Evolutionary conservation across 2,888 invertebrate genomes (phyloP).

Genomic region (Melieria picta): DNA sequence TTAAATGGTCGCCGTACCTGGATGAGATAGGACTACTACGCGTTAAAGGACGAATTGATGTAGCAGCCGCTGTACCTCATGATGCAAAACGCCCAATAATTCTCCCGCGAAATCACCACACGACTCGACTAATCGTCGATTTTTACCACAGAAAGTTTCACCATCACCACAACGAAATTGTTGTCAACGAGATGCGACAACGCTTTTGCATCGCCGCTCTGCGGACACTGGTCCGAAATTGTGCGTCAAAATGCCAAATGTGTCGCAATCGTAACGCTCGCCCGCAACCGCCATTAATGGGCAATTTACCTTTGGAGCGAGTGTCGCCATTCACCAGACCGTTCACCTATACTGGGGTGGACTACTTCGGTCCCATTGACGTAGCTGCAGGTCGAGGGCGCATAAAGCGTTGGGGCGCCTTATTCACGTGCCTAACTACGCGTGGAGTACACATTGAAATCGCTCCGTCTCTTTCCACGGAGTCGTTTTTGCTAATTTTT

Average conservation of each 20-base stretch:
- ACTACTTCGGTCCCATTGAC: background rate
- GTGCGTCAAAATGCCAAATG: background rate
- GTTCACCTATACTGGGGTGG: conserved; percentile 4
- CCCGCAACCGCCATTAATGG: background rate
- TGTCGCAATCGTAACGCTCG: background rate
- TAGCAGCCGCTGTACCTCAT: background rate
- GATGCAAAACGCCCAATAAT: background rate
- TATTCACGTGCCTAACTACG: background rate
- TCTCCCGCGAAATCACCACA: background rate
- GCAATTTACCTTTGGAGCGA: background rate
- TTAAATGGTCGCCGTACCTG: conserved; percentile 5
- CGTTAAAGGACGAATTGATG: background rate
- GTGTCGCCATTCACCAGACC: background rate
- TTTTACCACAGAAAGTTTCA: conserved; percentile 2
- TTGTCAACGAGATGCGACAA: background rate
- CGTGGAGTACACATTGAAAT: background rate
- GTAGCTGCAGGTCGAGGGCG: background rate
- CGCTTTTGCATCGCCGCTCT: background rate
- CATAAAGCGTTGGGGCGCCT: background rate
- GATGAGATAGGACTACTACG: background rate
- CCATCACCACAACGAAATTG: conserved; percentile 10
- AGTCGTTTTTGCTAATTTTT: background rate
- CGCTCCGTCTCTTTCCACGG: background rate
- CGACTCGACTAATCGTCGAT: background rate
- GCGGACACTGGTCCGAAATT: background rate